These are phyloP conservation scores for Syrrhaptes paradoxus DNA, from an alignment of 2,113 vertebrate genomes.

Conservation along the genomic window DNA sequence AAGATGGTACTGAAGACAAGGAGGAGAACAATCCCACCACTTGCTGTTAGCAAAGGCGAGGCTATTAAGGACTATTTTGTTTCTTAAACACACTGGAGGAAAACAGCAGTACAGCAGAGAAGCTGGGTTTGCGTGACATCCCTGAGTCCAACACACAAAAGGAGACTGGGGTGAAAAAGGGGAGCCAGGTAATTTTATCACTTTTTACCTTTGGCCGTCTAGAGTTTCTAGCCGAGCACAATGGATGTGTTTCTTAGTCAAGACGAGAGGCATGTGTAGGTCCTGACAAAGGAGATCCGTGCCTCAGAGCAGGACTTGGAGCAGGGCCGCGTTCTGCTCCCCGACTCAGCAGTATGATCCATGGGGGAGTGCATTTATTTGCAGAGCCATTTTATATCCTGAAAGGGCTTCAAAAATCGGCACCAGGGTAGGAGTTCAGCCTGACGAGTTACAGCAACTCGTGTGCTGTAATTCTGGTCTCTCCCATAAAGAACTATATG, in stretches of 20 bases:
- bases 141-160: constrained; percentile 20
- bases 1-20: neutral
- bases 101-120: constrained; percentile 33
- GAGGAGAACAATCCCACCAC: neutral
- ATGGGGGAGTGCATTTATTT: fast-evolving
- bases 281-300: neutral
- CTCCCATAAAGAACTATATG: neutral
- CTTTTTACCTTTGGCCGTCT: neutral
- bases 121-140: constrained; percentile 46
- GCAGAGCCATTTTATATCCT: neutral
- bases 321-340: fast-evolving
- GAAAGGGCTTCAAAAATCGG: neutral
- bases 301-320: neutral
- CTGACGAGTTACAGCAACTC: neutral
- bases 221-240: neutral
- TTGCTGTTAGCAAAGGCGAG: neutral
- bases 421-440: neutral
- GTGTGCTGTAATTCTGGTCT: neutral
- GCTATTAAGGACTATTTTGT: constrained; percentile 12
- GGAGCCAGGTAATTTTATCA: constrained; percentile 60
- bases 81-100: constrained; percentile 50
- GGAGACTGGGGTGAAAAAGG: constrained; percentile 33
- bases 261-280: neutral
- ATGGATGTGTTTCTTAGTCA: neutral
- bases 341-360: fast-evolving